Evolutionary conservation across 2,888 invertebrate genomes (phyloP), one percentile per base, ranked within the genome.

Genomic region (Nasonovia ribisnigri): DNA sequence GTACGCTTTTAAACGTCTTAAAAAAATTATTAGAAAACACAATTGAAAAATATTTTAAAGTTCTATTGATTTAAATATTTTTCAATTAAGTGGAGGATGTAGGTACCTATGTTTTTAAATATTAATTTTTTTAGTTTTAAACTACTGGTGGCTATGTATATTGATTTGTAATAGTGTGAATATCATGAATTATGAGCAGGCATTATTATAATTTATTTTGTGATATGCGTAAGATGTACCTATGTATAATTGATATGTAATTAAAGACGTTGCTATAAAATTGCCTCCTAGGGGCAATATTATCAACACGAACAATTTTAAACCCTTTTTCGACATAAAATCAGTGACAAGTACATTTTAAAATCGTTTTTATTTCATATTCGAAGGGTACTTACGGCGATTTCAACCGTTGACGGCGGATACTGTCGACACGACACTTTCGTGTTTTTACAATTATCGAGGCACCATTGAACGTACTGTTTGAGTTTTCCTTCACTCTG

Each of bases 381-480:
- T 77, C 3, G 36, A 36, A 77, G 36, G 36, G 29, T 94, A 97
- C 97, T 97, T 96, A 98, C 98, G 92, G 98, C 98, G 92, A 99
- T 98, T 96, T 99, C 99, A 6, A 98, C 98, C 77, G 98, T 98
- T 77, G 98, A 99, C 0, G 99, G 99, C 84, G 99, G 98, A 96
- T 97, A 97, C 95, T 97, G 97, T 84, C 99, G 96, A 3, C 98
- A 97, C 84, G 97, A 97, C 8, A 97, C 97, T 96, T 98, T 97
- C 10, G 97, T 98, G 94, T 98, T 98, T 95, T 98, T 97, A 95
- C 99, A 98, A 96, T 99, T 99, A 95, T 98, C 98, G 92, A 98
- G 96, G 95, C 99, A 99, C 98, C 98, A 99, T 96, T 98, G 98
- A 24, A 98, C 98, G 95, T 98, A 98, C 96, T 98, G 98, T 16